Percentiles rank a stretch among this genome's conserved stretches.
Evolutionary conservation across 2,113 vertebrate genomes (phyloP).

Genomic region (Pomatostomus ruficeps): DNA sequence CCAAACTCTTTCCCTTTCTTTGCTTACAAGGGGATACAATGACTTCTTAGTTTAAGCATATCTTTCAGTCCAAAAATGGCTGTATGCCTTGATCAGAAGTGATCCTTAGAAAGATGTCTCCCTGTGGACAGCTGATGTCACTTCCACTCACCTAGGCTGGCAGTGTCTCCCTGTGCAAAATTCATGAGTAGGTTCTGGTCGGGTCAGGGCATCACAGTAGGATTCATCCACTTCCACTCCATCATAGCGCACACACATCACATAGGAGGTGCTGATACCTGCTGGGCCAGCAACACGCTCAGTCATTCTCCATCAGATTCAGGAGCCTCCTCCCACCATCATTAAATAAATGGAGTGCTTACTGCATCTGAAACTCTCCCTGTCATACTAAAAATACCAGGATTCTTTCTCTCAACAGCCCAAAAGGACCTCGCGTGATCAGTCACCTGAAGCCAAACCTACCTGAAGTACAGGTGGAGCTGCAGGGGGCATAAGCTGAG

Average conservation of each 20-base stretch:
- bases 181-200: conserved; percentile 84
- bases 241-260: conserved; percentile 81
- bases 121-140: not conserved
- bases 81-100: not conserved
- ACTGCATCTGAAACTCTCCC: not conserved
- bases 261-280: conserved; percentile 83
- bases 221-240: conserved; percentile 83
- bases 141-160: conserved; percentile 76
- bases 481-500: conserved; percentile 88
- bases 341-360: not conserved
- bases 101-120: not conserved
- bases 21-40: not conserved
- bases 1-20: not conserved
- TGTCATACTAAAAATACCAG: not conserved
- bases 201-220: conserved; percentile 81
- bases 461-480: conserved; percentile 90
- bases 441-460: not conserved
- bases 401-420: not conserved
- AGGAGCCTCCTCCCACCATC: not conserved
- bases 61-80: not conserved
- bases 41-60: not conserved
- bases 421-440: not conserved
- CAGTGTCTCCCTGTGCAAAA: conserved; percentile 87
- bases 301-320: not conserved
- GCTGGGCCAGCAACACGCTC: not conserved